A percentile compares a stretch with the other conserved stretches of the same genome.
Conservation (phyloP, 2,797 vertebrate species). For the Molossus molossus region DNA sequence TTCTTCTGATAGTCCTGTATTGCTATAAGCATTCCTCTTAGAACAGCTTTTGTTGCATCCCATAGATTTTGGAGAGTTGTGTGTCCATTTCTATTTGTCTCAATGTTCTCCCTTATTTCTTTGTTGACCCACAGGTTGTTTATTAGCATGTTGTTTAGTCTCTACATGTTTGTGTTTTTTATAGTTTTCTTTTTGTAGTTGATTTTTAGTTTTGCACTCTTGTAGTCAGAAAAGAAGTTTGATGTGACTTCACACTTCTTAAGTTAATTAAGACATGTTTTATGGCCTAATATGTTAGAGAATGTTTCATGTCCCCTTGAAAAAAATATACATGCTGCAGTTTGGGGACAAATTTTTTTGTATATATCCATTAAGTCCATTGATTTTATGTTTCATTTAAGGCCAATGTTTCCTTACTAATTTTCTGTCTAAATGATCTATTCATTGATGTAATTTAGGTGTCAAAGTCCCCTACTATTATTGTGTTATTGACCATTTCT, state of each 20-base stretch:
- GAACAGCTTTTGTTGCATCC: neutral
- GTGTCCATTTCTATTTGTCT: neutral
- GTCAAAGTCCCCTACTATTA: neutral
- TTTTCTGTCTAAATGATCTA: neutral
- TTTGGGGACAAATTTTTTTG: neutral
- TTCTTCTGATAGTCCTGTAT: neutral
- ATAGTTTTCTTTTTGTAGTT: neutral
- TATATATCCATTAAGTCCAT: neutral
- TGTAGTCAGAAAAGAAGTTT: neutral
- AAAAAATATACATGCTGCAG: neutral
- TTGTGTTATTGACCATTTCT: neutral
- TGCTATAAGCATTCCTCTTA: neutral
- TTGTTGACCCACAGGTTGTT: neutral
- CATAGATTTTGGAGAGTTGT: neutral
- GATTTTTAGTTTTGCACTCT: neutral
- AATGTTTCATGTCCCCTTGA: neutral
- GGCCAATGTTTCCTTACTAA: neutral
- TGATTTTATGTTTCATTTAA: neutral
- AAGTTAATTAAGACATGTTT: neutral
- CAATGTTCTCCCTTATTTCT: neutral
- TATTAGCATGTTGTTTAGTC: neutral
- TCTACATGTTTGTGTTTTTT: neutral
- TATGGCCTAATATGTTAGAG: too few species aligned
- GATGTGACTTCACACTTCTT: neutral
- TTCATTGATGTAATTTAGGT: neutral